phyloP scores from a whole-genome alignment of 2,888 invertebrate species.

The Drosophila recens region DNA sequence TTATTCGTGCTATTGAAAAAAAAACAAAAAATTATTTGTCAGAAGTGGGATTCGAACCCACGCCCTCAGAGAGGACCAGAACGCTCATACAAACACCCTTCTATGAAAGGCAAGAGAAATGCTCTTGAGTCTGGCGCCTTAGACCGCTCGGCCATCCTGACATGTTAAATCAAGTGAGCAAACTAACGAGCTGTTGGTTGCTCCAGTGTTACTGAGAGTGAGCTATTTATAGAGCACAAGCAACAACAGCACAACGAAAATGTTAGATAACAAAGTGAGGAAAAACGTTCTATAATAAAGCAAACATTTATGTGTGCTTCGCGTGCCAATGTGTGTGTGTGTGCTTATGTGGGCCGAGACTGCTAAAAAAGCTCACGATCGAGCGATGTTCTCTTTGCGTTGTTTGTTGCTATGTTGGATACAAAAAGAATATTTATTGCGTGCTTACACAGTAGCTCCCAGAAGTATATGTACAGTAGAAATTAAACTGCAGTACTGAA shows the following conservation, averaged over 20 bases:
- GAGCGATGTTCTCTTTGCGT: background rate
- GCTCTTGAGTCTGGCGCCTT: constrained; percentile 83
- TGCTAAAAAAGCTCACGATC: constrained; percentile 13
- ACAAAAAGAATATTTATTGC: background rate
- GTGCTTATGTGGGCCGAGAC: background rate
- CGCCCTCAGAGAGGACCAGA: constrained; percentile 40
- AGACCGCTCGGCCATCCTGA: constrained; percentile 84
- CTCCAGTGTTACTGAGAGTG: background rate
- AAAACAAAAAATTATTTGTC: background rate
- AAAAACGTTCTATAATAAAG: constrained; percentile 11
- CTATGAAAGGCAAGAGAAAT: constrained; percentile 13
- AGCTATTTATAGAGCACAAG: constrained; percentile 44
- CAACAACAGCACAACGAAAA: constrained; percentile 5
- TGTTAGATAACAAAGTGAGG: constrained; percentile 47
- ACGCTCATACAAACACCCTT: constrained; percentile 18
- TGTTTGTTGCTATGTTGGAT: constrained; percentile 47
- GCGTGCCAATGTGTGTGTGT: background rate
- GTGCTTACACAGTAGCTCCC: constrained; percentile 4
- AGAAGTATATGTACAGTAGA: background rate
- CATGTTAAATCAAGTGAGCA: background rate
- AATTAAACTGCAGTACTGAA: background rate
- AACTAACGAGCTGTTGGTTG: constrained; percentile 23
- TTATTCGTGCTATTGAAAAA: constrained; percentile 3
- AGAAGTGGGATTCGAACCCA: constrained; percentile 37
- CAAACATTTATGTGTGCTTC: constrained; percentile 8